Base-by-base conservation (phyloP, 2,113 vertebrate species). In the Cryptotis parvus region DNA sequence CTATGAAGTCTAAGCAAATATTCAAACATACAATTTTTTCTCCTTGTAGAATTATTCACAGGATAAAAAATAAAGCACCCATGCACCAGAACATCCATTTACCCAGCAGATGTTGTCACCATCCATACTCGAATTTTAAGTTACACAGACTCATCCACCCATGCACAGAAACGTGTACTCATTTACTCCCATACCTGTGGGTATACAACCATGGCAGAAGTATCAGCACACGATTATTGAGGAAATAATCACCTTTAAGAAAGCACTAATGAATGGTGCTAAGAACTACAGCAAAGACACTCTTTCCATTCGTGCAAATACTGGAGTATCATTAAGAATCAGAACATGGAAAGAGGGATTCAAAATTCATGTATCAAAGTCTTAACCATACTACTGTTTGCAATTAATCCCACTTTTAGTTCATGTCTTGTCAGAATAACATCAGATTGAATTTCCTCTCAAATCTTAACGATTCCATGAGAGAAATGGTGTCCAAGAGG, bases 11-110 rank as follows among this genome's bases (percentile, higher is more conserved):
- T 26, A 45, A 75, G 74, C 2, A 52, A 70, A 74, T 55, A 11
- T 37, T 24, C 20, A 82, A 81, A 29, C n/a, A n/a, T 92, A 89
- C 9, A 79, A 68, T 29, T 27, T 55, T 26, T 66, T n/a, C 43
- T 6, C 9, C 75, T 84, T 39, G 10, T 76, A 76, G 86, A 75
- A 52, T 70, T 98, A 94, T 98, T 97, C 98, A 97, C 97, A 96
- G 95, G 91, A 83, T 96, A 96, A 97, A 97, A 98, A 65, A 20
- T 45, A 74, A 84, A 78, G 10, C 20, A n/a, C 82, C 69, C 77
- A 97, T 1, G 93, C 93, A 97, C 93, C 95, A 96, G 78, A 87
- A 96, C 49, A 95, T 95, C 97, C 97, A 88, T 93, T 97, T 77
- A 95, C 45, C 68, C 90, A 97, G 92, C 94, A 89, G 78, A 55